Conservation (phyloP, 2,888 invertebrate genomes). For the Callyntrura sp. region DNA sequence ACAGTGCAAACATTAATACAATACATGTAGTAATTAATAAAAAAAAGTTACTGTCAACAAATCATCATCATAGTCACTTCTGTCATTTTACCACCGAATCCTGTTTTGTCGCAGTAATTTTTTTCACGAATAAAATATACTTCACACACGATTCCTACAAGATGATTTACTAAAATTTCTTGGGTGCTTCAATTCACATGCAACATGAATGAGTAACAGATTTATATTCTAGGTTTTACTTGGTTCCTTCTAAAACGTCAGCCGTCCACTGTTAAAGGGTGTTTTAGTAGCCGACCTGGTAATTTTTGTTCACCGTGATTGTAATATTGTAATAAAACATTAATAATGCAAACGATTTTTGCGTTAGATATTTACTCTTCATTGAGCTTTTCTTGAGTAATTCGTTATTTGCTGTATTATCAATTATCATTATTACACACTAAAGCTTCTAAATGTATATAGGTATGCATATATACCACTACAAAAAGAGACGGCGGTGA, state of each 20-base stretch:
- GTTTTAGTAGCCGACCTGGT: background rate
- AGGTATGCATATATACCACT: background rate
- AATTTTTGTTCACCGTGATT: background rate
- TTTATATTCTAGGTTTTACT: background rate
- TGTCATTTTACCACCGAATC: too few species aligned
- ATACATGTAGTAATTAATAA: too few species aligned
- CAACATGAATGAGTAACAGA: too few species aligned
- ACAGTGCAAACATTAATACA: too few species aligned
- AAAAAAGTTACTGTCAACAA: too few species aligned
- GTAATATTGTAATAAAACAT: slow-evolving; percentile 22
- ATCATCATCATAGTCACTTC: too few species aligned
- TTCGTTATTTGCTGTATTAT: too few species aligned
- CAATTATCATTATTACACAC: background rate
- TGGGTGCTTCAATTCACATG: too few species aligned
- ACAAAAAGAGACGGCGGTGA: slow-evolving; percentile 8
- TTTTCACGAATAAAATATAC: too few species aligned
- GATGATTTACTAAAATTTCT: too few species aligned
- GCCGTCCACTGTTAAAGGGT: background rate
- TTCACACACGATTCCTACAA: too few species aligned
- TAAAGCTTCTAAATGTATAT: background rate
- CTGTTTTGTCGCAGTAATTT: too few species aligned
- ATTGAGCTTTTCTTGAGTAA: slow-evolving; percentile 64
- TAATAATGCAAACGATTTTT: slow-evolving; percentile 39
- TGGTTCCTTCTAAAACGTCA: slow-evolving; percentile 34
- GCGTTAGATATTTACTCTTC: slow-evolving; percentile 3